A percentile compares a stretch with the other conserved stretches of the same genome.
Conservation (phyloP, 2,888 invertebrate genomes). For the Schizaphis graminum region DNA sequence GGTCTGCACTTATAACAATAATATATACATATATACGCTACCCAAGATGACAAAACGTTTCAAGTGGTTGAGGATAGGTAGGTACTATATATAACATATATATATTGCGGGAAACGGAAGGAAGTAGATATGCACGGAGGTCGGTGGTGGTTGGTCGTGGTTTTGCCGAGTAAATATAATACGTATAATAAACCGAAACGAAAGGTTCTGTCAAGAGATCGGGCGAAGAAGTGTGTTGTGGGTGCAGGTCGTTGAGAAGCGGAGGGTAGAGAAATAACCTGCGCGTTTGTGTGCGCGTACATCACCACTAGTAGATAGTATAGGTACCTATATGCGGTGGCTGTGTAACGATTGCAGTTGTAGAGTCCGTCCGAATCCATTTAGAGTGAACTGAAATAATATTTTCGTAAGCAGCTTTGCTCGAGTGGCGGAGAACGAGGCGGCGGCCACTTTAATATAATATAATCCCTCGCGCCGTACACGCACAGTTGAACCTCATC, state of each 20-base stretch:
- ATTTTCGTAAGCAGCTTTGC: slow-evolving; percentile 64
- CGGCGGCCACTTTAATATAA: slow-evolving; percentile 63
- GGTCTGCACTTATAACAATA: background rate
- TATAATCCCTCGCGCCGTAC: slow-evolving; percentile 54
- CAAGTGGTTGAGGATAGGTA: background rate
- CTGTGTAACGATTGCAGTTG: background rate
- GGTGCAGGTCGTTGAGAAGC: background rate
- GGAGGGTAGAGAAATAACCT: background rate
- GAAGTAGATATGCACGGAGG: background rate
- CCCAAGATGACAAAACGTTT: slow-evolving; percentile 13
- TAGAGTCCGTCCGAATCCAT: slow-evolving; percentile 57
- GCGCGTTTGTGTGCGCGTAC: background rate
- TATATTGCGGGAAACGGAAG: background rate
- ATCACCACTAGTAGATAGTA: background rate
- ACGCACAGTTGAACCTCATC: slow-evolving; percentile 22
- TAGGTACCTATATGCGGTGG: background rate
- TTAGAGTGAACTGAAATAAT: slow-evolving; percentile 64
- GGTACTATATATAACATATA: background rate
- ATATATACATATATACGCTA: background rate
- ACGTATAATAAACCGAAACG: background rate
- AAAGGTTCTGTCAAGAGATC: slow-evolving; percentile 13
- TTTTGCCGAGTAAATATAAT: slow-evolving; percentile 7
- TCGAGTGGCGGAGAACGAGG: slow-evolving; percentile 40
- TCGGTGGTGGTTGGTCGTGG: slow-evolving; percentile 14
- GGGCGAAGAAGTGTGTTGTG: background rate